Evolutionary conservation across 1,140 invertebrate genomes (phyloP), one percentile per base, ranked within the genome.

Genomic region (Sarcophaga peregrina): DNA sequence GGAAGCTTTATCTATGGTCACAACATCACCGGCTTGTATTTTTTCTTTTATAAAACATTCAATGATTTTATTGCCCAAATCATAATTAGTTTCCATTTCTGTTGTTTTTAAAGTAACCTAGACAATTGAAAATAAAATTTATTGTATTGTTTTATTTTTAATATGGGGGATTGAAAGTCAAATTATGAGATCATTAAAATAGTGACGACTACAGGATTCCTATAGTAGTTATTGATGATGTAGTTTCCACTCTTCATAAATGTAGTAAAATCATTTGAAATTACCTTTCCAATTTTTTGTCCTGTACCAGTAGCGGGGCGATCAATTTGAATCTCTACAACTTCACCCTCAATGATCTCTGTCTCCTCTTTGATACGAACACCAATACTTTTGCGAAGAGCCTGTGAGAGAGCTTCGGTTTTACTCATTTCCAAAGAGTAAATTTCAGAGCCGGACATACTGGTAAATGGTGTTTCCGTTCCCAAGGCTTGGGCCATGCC

Each of bases 61-160:
- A 83, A 99, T 98, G 95, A 99, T 99, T 93, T 99, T 99, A 81
- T 96, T 96, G 46, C 98, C 98, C 86, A 99, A 93, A 91, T 99
- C 98, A 91, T 99, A 99, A 83, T 99, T 96, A 0, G 98, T 99
- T 91, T 99, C 98, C 98, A 99, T 99, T 91, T 99, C 98, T 1
- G 98, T 99, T 3, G 98, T 99, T 93, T 99, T 99, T 25, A 99
- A 91, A 0, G 98, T 99, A 3, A 99, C 83, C 83, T 84, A 68
- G 7, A 80, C 54, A 5, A 9, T 10, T 1, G 9, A 13, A 20
- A 75, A 6, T 13, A 3, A 20, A 20, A 17, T 25, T 80, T n/a
- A n/a, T n/a, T n/a, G n/a, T n/a, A n/a, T n/a, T n/a, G n/a, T n/a
- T n/a, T n/a, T n/a, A n/a, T n/a, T n/a, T n/a, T n/a, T n/a, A n/a